A percentile compares a stretch with the other conserved stretches of the same genome.
phyloP scores from a whole-genome alignment of 2,888 invertebrate species.

The Cylindroiulus punctatus region DNA sequence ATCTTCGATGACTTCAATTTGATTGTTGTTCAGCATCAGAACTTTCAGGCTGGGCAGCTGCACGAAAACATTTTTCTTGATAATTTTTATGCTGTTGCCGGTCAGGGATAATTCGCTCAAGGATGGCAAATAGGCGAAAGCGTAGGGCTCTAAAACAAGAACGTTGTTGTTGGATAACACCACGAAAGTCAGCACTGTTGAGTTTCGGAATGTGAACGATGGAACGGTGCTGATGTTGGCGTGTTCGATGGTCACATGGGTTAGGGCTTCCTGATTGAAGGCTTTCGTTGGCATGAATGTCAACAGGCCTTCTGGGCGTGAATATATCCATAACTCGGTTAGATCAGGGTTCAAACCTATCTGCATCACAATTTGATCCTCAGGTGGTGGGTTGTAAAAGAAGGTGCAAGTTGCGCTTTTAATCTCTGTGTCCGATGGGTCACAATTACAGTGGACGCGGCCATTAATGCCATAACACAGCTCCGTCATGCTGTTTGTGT shows the following conservation, averaged over 20 bases:
- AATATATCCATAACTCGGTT: background rate
- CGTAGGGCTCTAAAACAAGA: background rate
- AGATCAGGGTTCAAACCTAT: background rate
- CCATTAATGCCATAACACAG: background rate
- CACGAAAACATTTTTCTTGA: slow-evolving; percentile 8
- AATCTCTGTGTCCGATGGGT: background rate
- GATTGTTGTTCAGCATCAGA: background rate
- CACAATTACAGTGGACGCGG: background rate
- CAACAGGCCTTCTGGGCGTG: slow-evolving; percentile 2
- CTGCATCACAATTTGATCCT: background rate
- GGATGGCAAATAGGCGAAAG: slow-evolving; percentile 18
- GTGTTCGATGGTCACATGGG: background rate
- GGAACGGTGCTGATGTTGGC: slow-evolving; percentile 39
- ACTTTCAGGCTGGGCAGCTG: background rate
- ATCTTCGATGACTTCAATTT: slow-evolving; percentile 21
- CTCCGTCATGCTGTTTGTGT: background rate
- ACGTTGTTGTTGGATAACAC: slow-evolving; percentile 47
- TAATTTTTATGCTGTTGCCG: background rate
- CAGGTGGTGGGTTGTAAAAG: background rate
- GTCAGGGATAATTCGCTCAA: background rate
- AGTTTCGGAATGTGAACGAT: slow-evolving; percentile 35
- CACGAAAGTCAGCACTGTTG: background rate
- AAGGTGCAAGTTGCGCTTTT: background rate
- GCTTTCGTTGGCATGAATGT: background rate
- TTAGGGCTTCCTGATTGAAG: background rate